Evolutionary conservation across 2,888 invertebrate genomes (phyloP).

Genomic region (Harpalus rufipes): DNA sequence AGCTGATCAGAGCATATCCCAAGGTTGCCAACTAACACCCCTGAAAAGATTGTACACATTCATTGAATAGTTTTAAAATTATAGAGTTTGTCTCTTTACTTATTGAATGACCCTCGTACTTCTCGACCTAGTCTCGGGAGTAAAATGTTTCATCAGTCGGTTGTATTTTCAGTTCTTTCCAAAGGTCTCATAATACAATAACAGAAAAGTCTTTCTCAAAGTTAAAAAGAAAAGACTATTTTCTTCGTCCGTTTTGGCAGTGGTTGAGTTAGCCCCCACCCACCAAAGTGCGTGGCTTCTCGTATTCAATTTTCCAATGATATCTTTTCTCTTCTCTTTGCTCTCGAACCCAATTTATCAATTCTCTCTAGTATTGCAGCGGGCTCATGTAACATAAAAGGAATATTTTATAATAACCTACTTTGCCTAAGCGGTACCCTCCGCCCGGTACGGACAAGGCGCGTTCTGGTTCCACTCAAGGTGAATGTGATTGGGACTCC

Average conservation of each 20-base stretch:
- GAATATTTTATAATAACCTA: slow-evolving; percentile 66
- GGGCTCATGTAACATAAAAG: slow-evolving; percentile 61
- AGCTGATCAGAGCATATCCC: too few species aligned
- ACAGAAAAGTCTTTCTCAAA: too few species aligned
- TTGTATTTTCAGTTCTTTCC: too few species aligned
- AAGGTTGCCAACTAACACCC: too few species aligned
- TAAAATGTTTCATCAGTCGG: too few species aligned
- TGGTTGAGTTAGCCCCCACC: neutral
- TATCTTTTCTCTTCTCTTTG: slow-evolving; percentile 64
- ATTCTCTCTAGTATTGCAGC: slow-evolving; percentile 64
- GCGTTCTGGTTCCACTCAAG: slow-evolving; percentile 18
- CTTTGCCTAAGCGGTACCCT: slow-evolving; percentile 50
- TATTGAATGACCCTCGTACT: too few species aligned
- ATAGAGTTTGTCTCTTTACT: too few species aligned
- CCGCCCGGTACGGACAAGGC: slow-evolving; percentile 14
- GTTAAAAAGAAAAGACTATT: too few species aligned
- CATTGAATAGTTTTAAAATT: too few species aligned
- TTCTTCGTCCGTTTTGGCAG: neutral
- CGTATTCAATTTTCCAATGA: slow-evolving; percentile 65
- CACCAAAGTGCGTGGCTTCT: slow-evolving; percentile 51
- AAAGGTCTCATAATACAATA: too few species aligned
- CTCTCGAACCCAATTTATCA: slow-evolving; percentile 66
- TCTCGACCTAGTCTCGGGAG: too few species aligned
- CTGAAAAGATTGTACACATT: too few species aligned
- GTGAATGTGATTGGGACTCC: slow-evolving; percentile 40